A percentile compares a stretch with the other conserved stretches of the same genome.
phyloP scores from a whole-genome alignment of 2,888 invertebrate species.

The Luperina testacea region DNA sequence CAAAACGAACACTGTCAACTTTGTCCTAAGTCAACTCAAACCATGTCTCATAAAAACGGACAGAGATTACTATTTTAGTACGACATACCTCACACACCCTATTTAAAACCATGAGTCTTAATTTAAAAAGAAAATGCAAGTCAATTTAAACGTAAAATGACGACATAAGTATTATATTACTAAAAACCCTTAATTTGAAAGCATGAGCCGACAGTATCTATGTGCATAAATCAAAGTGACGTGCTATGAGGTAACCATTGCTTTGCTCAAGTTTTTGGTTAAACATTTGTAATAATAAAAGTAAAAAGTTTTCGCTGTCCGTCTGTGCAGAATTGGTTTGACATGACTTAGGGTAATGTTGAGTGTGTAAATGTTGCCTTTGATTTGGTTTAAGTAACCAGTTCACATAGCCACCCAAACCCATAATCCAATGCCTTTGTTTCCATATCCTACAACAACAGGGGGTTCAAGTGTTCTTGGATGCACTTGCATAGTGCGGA shows the following conservation, averaged over 20 bases:
- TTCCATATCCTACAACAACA: too few species aligned
- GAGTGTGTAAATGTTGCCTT: not conserved
- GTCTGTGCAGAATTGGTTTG: not conserved
- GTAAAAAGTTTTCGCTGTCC: slow-evolving; percentile 38
- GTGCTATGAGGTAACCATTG: slow-evolving; percentile 35
- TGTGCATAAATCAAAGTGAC: slow-evolving; percentile 61
- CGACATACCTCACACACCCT: not conserved
- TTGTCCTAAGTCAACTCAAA: slow-evolving; percentile 12
- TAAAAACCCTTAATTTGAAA: slow-evolving; percentile 55
- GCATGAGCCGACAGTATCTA: slow-evolving; percentile 54
- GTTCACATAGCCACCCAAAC: too few species aligned
- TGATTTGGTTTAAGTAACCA: not conserved
- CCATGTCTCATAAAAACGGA: not conserved
- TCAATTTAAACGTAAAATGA: slow-evolving; percentile 34
- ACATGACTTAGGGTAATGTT: slow-evolving; percentile 21
- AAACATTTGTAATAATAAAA: slow-evolving; percentile 39
- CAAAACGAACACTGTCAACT: slow-evolving; percentile 1
- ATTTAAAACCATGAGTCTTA: not conserved
- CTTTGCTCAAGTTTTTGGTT: slow-evolving; percentile 47
- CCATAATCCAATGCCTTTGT: too few species aligned
- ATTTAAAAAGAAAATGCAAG: slow-evolving; percentile 5
- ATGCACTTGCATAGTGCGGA: too few species aligned
- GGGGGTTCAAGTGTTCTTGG: too few species aligned
- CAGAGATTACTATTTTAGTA: not conserved
- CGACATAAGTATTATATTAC: slow-evolving; percentile 2